Evolutionary conservation across 2,888 invertebrate genomes (phyloP).

Genomic region (Anaspis maculata): DNA sequence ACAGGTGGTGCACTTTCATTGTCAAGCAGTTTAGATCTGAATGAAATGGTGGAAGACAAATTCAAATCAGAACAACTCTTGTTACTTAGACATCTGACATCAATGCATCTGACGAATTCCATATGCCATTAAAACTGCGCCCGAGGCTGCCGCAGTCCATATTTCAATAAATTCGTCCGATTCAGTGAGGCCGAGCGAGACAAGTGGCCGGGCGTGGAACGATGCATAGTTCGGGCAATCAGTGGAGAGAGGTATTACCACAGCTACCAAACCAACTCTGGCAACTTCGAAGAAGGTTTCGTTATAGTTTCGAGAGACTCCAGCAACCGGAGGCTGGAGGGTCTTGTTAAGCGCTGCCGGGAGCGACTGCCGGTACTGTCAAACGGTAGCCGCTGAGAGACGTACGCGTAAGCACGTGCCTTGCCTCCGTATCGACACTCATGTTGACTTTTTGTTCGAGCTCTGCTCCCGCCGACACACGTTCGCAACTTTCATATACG

Average conservation of each 20-base stretch:
- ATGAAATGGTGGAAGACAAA: too few relatives aligned
- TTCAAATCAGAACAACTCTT: too few relatives aligned
- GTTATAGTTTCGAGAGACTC: constrained; percentile 24
- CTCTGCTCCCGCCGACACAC: too few relatives aligned
- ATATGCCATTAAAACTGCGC: constrained; percentile 38
- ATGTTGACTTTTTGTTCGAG: constrained; percentile 11
- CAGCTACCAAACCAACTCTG: too few relatives aligned
- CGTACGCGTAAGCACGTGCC: constrained; percentile 34
- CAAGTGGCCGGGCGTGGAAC: constrained; percentile 26
- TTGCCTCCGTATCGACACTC: constrained; percentile 27
- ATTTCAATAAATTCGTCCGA: too few relatives aligned
- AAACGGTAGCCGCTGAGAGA: constrained; percentile 26
- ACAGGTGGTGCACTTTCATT: too few relatives aligned
- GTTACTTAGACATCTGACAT: too few relatives aligned
- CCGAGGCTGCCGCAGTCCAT: too few relatives aligned
- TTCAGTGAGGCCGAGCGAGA: constrained; percentile 35
- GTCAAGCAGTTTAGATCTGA: too few relatives aligned
- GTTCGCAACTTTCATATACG: too few relatives aligned
- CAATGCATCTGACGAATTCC: too few relatives aligned
- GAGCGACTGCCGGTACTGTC: constrained; percentile 22
- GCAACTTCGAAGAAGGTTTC: constrained; percentile 23
- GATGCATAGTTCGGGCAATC: constrained; percentile 27
- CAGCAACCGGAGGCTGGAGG: constrained; percentile 27
- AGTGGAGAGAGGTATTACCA: too few relatives aligned
- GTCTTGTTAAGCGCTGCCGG: constrained; percentile 33